A percentile compares a stretch with the other conserved stretches of the same genome.
Evolutionary conservation across 2,888 invertebrate genomes (phyloP).

Genomic region (Chloroclysta siterata): DNA sequence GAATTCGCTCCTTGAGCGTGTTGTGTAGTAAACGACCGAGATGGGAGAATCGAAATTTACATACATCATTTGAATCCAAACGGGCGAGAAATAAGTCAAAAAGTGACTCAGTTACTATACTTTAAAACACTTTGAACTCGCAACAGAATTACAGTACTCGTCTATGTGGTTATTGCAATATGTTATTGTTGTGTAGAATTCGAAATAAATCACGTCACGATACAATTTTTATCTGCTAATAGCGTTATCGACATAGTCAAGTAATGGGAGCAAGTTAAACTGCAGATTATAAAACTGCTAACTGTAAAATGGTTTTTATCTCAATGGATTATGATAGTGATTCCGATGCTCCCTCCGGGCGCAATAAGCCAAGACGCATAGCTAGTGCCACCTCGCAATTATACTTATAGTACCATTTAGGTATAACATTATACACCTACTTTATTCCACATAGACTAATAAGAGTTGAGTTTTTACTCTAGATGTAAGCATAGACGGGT

Average conservation of each 20-base stretch:
- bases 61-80: not conserved
- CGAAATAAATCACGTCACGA: not conserved
- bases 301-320: not conserved
- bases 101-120: too few species aligned
- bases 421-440: constrained; percentile 61
- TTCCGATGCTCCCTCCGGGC: constrained; percentile 22
- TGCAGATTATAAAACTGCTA: not conserved
- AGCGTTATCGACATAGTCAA: constrained; percentile 6
- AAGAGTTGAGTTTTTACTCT: constrained; percentile 69
- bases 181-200: constrained; percentile 3
- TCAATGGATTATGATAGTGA: constrained; percentile 7
- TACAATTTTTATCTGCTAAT: constrained; percentile 3
- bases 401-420: constrained; percentile 62
- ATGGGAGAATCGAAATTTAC: constrained; percentile 18
- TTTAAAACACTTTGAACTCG: too few species aligned
- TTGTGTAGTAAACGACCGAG: constrained; percentile 18
- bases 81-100: too few species aligned
- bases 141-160: too few species aligned
- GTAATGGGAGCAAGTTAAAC: constrained; percentile 9
- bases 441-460: constrained; percentile 80
- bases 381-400: constrained; percentile 79
- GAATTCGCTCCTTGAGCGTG: constrained; percentile 46
- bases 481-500: constrained; percentile 72
- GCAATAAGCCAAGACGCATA: constrained; percentile 64
- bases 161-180: not conserved